Evolutionary conservation across 1,140 invertebrate genomes (phyloP), one percentile per base, ranked within the genome.

Genomic region (Anastrepha obliqua): DNA sequence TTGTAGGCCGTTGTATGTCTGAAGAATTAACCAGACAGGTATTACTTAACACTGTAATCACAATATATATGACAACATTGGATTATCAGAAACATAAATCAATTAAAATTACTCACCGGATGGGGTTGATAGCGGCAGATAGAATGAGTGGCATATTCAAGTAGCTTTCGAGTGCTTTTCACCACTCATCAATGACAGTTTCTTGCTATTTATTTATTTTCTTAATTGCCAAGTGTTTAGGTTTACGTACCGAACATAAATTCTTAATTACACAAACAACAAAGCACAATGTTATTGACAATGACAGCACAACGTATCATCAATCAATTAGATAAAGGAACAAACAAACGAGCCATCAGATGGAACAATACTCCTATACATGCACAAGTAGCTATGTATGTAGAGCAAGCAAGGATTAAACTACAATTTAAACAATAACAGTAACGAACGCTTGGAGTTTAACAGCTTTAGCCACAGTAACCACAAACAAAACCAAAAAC

Each of bases 251-350:
- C 42, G 44, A 13, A 42, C 67, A 74, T 74, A 74, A 74, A 74
- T 74, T 74, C 42, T 47, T 74, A 74, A 74, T 74, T 74, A 74
- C 67, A 74, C 39, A 44, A 74, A 74, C 67, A 74, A 74, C 67
- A 15, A 15, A 15, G 42, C 39, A 13, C 29, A 67, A 20, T 67
- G 6, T 13, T 67, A 39, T 67, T 67, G 29, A 67, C 64, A 67
- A 44, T 74, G 42, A 44, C 67, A 44, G 42, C 42, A 44, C 42
- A 17, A n/a, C 9, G 39, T n/a, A 47, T 44, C 67, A 74, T 74
- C 67, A 74, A 74, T 74, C 67, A 74, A 74, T 67, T 20, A 11
- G 64, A 67, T 67, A 67, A 67, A 67, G 20, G 39, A 74, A 7
- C 67, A 74, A 74, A 74, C 67, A 74, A 74, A 11, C 67, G 44